Evolutionary conservation across 2,888 invertebrate species (phyloP).

Genomic region (Scaptomyza tumidula): DNA sequence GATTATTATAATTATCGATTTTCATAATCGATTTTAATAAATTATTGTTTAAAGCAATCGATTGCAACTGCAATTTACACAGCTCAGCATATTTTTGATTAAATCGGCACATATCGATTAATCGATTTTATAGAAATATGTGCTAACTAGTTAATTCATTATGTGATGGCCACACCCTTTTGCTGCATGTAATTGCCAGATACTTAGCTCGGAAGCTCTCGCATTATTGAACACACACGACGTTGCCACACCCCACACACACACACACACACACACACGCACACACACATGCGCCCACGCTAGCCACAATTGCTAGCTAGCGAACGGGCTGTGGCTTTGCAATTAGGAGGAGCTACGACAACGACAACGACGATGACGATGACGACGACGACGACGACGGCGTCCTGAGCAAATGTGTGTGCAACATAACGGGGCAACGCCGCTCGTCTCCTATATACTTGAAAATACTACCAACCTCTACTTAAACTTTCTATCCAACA

Average conservation of each 20-base stretch:
- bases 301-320: slow-evolving; percentile 71
- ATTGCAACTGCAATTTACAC: not conserved
- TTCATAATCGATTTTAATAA: not conserved
- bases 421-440: slow-evolving; percentile 24
- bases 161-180: slow-evolving; percentile 47
- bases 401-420: slow-evolving; percentile 51
- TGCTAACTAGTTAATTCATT: slow-evolving; percentile 1
- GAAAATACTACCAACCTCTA: slow-evolving; percentile 20
- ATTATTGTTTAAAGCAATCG: not conserved
- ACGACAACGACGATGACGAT: slow-evolving; percentile 18
- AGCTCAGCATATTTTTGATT: no score
- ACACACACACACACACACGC: slow-evolving; percentile 3
- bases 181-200: slow-evolving; percentile 6
- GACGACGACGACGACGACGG: slow-evolving; percentile 3
- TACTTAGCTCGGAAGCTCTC: slow-evolving; percentile 33
- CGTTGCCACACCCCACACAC: slow-evolving; percentile 19
- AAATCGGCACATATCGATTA: not conserved
- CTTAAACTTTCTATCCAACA: slow-evolving; percentile 1
- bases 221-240: slow-evolving; percentile 75
- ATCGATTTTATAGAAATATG: slow-evolving; percentile 14
- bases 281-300: slow-evolving; percentile 6
- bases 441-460: slow-evolving; percentile 44
- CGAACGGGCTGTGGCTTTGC: slow-evolving; percentile 73
- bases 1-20: not conserved
- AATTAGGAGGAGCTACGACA: slow-evolving; percentile 81